These are phyloP conservation scores for Setipinna tenuifilis DNA, from an alignment of 2,797 vertebrate species.

Conservation along the genomic window DNA sequence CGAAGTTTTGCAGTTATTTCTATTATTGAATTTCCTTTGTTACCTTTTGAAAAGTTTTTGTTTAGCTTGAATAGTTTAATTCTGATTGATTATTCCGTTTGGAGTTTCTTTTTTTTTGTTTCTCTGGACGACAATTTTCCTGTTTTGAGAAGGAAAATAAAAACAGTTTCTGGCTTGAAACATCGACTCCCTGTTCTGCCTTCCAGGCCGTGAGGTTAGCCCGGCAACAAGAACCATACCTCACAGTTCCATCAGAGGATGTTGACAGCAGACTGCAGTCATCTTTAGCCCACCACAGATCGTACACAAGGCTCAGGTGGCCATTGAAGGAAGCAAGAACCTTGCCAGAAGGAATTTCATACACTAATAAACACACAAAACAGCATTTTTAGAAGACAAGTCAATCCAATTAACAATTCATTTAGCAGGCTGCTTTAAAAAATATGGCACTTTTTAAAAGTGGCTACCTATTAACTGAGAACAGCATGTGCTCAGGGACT, in stretches of 20 bases:
- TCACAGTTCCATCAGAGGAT: constrained; percentile 94
- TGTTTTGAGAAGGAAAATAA: too few relatives aligned
- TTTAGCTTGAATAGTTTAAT: too few relatives aligned
- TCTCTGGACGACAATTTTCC: too few relatives aligned
- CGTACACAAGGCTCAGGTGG: constrained; percentile 95
- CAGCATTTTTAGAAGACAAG: background rate
- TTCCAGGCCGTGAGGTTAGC: too few relatives aligned
- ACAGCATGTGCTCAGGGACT: background rate
- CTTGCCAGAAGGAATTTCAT: constrained; percentile 94
- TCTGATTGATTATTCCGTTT: too few relatives aligned
- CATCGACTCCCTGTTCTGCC: too few relatives aligned
- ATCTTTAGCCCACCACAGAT: constrained; percentile 94
- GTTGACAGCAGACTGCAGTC: constrained; percentile 86
- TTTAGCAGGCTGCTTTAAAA: background rate
- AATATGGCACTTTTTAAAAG: background rate
- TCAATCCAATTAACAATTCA: background rate
- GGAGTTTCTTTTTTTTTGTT: too few relatives aligned
- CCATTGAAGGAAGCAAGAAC: constrained; percentile 88
- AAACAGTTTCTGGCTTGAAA: too few relatives aligned
- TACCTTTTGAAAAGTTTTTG: too few relatives aligned
- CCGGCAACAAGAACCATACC: too few relatives aligned
- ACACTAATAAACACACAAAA: constrained; percentile 76
- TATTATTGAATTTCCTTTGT: too few relatives aligned
- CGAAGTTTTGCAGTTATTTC: too few relatives aligned
- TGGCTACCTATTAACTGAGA: background rate